A percentile compares a stretch with the other conserved stretches of the same genome.
Evolutionary conservation across 2,888 invertebrate genomes (phyloP).

Genomic region (Lasioglossum malachurum): DNA sequence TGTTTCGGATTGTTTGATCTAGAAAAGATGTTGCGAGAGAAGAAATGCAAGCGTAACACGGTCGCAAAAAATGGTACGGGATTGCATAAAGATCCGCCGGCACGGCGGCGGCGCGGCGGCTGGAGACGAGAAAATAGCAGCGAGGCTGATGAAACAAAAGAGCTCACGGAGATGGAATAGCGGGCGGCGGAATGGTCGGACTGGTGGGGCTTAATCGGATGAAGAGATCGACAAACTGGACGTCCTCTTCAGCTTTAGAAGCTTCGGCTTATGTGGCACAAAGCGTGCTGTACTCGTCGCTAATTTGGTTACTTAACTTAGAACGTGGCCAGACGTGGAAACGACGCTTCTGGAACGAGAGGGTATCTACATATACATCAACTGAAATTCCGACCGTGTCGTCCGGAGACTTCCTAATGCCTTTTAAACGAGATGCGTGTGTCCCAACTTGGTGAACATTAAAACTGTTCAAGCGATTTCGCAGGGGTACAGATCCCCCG

Average conservation of each 20-base stretch:
- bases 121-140: slow-evolving; percentile 16
- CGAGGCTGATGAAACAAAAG: slow-evolving; percentile 32
- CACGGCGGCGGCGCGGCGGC: neutral
- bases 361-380: neutral
- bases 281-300: slow-evolving; percentile 28
- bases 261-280: slow-evolving; percentile 54
- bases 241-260: slow-evolving; percentile 73
- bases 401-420: neutral
- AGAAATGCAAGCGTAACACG: neutral
- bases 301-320: slow-evolving; percentile 39
- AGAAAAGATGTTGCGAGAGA: neutral
- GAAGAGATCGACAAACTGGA: slow-evolving; percentile 81
- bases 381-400: neutral
- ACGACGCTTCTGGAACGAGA: slow-evolving; percentile 11
- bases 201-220: slow-evolving; percentile 80
- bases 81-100: neutral
- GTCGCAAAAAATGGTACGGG: neutral
- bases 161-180: slow-evolving; percentile 51
- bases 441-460: neutral
- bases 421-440: neutral
- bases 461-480: neutral
- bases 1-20: neutral
- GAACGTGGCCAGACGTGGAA: slow-evolving; percentile 11
- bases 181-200: slow-evolving; percentile 38
- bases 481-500: neutral